Conservation (phyloP, 2,113 vertebrate species). For the Stigmatopora nigra region DNA sequence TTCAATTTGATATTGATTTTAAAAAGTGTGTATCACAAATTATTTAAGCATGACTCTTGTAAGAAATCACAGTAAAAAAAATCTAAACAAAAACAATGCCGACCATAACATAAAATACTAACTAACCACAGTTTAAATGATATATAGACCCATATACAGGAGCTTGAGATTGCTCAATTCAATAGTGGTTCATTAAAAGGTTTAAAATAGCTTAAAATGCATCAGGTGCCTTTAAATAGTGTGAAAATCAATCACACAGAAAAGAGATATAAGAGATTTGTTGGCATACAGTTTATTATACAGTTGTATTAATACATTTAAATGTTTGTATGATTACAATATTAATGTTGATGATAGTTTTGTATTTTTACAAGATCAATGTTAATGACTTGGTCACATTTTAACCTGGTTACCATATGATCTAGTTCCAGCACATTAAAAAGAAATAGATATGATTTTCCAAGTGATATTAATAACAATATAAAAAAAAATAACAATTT, state of each 20-base stretch:
- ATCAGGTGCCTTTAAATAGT: background rate
- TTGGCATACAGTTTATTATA: too few relatives aligned
- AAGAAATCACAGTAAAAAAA: background rate
- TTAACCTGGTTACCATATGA: background rate
- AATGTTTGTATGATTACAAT: background rate
- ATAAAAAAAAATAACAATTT: conserved; percentile 8
- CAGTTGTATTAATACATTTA: background rate
- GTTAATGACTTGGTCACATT: background rate
- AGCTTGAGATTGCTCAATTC: background rate
- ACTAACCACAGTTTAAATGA: too few relatives aligned
- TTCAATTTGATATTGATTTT: background rate
- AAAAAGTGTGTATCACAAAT: background rate
- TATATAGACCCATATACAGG: background rate
- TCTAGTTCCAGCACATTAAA: too few relatives aligned
- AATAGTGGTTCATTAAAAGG: background rate
- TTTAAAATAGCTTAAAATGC: background rate
- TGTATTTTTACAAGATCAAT: background rate
- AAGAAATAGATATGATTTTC: too few relatives aligned
- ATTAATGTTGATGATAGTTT: background rate
- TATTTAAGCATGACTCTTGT: background rate
- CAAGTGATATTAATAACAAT: too few relatives aligned
- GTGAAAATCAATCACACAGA: background rate
- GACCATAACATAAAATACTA: background rate
- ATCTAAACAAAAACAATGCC: background rate
- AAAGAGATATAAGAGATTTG: background rate